Evolutionary conservation across 2,113 vertebrate genomes (phyloP), one percentile per base, ranked within the genome.

Genomic region (Calypte anna): DNA sequence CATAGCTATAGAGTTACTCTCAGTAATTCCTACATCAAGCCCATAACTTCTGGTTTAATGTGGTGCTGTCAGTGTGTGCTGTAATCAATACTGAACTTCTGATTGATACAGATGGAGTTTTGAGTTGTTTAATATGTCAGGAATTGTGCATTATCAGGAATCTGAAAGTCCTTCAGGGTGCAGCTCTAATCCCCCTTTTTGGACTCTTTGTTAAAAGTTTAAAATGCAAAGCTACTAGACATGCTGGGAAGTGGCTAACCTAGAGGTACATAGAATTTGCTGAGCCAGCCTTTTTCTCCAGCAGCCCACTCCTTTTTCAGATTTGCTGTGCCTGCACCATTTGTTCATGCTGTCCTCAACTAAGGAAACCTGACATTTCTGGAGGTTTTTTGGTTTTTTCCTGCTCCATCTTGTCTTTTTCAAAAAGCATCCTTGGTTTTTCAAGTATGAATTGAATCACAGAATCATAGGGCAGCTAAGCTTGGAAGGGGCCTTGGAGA

Each of bases 1-100:
- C 91, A 54, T 9, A 83, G 88, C 85, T 78, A 58, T 86, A 72
- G 94, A 95, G 73, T 76, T 97, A 93, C 89, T 86, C 62, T 91
- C 83, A 66, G 86, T 93, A 66, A 91, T 97, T 90, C 86, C 88
- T 96, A 43, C 82, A 90, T 90, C 68, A 77, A 75, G 61, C 76
- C 90, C 79, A 83, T 96, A 96, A 93, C 57, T 96, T 80, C 54
- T 77, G 82, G 50, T 93, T 94, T 94, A 93, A 93, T 94, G 76
- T 81, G 48, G 50, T 57, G 6, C 82, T 94, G 94, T 93, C 96
- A 80, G 62, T 14, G 62, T 58, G 63, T 38, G 3, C 70, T 40
- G 85, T 31, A 90, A 91, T 95, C 94, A 94, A 96, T 90, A 83
- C 79, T 74, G 82, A 86, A 51, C 22, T 91, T 43, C 88, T 78